Conservation (phyloP, 2,888 invertebrate genomes). For the Cheilosia grossa region DNA sequence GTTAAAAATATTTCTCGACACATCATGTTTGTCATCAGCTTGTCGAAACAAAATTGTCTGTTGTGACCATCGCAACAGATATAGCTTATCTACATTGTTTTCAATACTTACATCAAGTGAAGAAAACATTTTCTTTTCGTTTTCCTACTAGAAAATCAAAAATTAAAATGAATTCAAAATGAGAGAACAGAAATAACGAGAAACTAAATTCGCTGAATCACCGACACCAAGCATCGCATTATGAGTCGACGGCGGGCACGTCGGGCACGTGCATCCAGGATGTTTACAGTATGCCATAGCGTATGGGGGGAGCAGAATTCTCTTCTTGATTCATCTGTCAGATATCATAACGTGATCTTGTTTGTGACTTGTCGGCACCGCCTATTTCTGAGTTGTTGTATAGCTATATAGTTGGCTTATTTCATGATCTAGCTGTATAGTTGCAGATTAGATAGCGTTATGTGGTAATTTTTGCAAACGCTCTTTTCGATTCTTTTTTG, state of each 20-base stretch:
- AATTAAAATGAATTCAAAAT: constrained; percentile 31
- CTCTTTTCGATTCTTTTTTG: background rate
- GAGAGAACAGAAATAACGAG: constrained; percentile 20
- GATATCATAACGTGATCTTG: constrained; percentile 62
- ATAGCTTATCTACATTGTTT: background rate
- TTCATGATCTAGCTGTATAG: constrained; percentile 40
- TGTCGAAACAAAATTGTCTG: background rate
- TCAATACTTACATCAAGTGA: constrained; percentile 3
- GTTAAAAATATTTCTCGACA: constrained; percentile 27
- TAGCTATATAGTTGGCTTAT: constrained; percentile 33
- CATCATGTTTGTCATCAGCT: background rate
- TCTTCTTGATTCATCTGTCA: constrained; percentile 56
- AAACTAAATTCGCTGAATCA: constrained; percentile 60
- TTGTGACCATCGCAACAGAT: background rate
- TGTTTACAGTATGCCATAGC: constrained; percentile 44
- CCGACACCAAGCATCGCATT: constrained; percentile 52
- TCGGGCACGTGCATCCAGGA: constrained; percentile 68
- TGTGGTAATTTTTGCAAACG: constrained; percentile 31
- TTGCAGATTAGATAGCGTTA: constrained; percentile 56
- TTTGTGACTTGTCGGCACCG: constrained; percentile 54
- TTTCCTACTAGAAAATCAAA: constrained; percentile 11
- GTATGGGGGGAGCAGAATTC: constrained; percentile 28
- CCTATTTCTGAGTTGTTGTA: constrained; percentile 45
- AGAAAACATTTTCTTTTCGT: background rate
- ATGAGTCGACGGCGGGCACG: constrained; percentile 46